These are phyloP conservation scores for Caenorhabditis wallacei DNA, from an alignment of 2,888 invertebrate genomes.

Conservation along the genomic window DNA sequence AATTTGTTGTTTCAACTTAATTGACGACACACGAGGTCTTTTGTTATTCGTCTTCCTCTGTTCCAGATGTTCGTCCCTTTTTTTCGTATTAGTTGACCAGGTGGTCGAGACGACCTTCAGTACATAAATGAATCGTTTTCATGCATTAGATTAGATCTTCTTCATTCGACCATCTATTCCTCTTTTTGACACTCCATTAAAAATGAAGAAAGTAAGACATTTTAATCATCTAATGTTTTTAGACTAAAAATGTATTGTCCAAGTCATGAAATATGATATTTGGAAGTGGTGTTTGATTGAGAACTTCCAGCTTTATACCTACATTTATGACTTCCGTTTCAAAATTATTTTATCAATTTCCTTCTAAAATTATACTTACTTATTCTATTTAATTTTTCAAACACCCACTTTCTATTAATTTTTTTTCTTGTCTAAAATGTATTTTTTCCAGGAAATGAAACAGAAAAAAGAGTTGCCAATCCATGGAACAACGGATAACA, in stretches of 20 bases:
- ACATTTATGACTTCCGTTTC: no score
- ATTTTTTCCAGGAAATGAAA: conserved; percentile 42
- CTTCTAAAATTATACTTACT: no score
- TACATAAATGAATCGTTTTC: conserved; percentile 13
- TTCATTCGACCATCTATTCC: background rate
- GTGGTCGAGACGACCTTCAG: background rate
- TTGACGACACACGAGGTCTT: background rate
- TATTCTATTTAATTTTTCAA: no score
- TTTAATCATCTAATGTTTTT: no score
- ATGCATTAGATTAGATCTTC: background rate
- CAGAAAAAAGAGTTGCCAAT: conserved; percentile 46
- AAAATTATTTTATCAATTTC: no score
- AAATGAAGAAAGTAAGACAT: no score
- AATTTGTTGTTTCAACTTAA: conserved; percentile 9
- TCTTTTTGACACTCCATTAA: background rate
- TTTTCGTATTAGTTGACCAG: conserved; percentile 1
- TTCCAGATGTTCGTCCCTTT: conserved; percentile 31
- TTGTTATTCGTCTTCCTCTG: conserved; percentile 7
- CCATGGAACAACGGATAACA: conserved; percentile 50
- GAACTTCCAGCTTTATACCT: no score
- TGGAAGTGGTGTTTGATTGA: no score
- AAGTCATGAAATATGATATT: no score
- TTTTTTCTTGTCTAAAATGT: no score
- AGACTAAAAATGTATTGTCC: no score
- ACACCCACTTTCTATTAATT: no score